Percentiles rank a stretch among this genome's conserved stretches.
phyloP scores from a whole-genome alignment of 1,140 invertebrate species.

The Leptonema lineaticorne region DNA sequence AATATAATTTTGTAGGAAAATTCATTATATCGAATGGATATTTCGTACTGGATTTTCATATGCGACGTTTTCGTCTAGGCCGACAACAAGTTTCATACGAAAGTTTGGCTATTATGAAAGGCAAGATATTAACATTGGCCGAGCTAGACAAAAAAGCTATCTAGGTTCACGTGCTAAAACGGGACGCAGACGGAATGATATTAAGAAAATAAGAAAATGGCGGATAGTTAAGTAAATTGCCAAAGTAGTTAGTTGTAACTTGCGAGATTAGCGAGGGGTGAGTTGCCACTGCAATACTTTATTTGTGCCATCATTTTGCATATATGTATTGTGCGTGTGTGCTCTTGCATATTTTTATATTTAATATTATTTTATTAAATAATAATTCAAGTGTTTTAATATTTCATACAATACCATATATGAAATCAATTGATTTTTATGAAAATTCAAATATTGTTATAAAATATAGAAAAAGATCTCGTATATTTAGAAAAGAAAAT shows the following conservation, averaged over 20 bases:
- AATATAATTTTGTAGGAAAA: no score
- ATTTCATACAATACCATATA: no score
- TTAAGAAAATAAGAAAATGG: slow-evolving; percentile 43
- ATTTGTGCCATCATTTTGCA: no score
- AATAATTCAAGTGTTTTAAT: no score
- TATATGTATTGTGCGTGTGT: no score
- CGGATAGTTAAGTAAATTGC: slow-evolving; percentile 43
- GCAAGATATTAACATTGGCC: slow-evolving; percentile 43
- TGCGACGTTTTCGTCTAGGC: background rate
- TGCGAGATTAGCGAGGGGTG: slow-evolving; percentile 37
- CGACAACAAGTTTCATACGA: slow-evolving; percentile 38
- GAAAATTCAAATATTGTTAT: no score
- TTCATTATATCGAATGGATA: slow-evolving; percentile 29
- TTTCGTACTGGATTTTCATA: background rate
- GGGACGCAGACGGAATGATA: slow-evolving; percentile 35
- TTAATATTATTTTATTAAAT: no score
- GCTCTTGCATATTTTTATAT: no score
- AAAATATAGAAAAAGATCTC: no score
- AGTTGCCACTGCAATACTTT: background rate
- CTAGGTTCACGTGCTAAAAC: background rate
- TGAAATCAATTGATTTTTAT: no score
- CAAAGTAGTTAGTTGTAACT: slow-evolving; percentile 42
- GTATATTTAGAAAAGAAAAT: no score
- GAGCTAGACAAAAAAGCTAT: slow-evolving; percentile 23
- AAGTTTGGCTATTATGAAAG: slow-evolving; percentile 42